Evolutionary conservation across 1,140 invertebrate genomes (phyloP).

Genomic region (Pollicipes pollicipes): DNA sequence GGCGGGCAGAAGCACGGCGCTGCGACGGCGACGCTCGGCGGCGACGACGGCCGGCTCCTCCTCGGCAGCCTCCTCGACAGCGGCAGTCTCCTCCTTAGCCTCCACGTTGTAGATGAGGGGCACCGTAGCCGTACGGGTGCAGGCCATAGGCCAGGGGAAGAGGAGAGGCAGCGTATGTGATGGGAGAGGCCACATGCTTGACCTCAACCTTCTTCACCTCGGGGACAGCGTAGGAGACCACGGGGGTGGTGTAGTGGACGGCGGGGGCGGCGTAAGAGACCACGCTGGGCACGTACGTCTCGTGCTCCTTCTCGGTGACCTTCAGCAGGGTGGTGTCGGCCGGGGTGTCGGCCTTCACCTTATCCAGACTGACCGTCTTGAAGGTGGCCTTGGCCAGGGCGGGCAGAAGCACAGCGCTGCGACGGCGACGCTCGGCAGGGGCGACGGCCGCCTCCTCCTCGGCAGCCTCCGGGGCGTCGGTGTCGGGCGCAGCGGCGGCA

Average conservation of each 20-base stretch:
- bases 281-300: neutral
- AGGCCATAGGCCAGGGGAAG: neutral
- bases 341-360: neutral
- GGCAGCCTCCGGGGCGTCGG: too few species aligned
- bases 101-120: neutral
- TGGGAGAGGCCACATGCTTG: neutral
- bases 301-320: neutral
- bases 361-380: neutral
- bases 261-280: neutral
- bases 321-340: neutral
- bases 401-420: conserved; percentile 4
- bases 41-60: neutral
- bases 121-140: neutral
- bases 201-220: neutral
- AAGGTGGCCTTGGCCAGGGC: neutral
- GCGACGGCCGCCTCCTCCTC: neutral
- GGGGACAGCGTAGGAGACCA: neutral
- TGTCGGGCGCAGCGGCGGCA: conserved; percentile 8
- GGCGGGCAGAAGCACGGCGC: neutral
- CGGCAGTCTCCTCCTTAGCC: neutral
- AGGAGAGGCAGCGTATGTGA: neutral
- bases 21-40: neutral
- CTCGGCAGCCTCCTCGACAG: neutral
- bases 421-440: neutral
- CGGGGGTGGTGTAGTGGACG: neutral